These are phyloP conservation scores for Steatornis caripensis DNA, from an alignment of 2,113 vertebrate species.

Conservation along the genomic window DNA sequence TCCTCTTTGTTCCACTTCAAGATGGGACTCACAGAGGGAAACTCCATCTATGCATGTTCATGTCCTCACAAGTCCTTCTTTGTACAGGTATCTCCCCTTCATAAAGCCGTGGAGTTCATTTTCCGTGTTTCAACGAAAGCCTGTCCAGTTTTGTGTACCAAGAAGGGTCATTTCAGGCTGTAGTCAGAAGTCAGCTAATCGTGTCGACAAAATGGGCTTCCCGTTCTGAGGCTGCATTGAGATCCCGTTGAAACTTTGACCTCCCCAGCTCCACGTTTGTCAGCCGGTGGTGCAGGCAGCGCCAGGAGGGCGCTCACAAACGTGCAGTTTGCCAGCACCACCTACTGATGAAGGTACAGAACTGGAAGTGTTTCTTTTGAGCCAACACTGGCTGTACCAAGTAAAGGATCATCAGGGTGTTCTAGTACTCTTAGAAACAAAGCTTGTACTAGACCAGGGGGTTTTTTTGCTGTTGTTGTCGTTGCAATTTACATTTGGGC, in stretches of 20 bases:
- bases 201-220: neutral
- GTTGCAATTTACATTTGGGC: neutral
- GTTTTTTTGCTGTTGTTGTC: neutral
- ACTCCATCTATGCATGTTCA: neutral
- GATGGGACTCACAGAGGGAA: neutral
- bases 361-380: neutral
- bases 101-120: neutral
- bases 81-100: neutral
- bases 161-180: accelerated
- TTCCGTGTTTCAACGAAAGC: neutral
- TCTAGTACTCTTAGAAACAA: neutral
- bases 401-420: too few relatives aligned
- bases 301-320: neutral
- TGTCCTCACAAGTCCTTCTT: neutral
- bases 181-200: accelerated
- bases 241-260: accelerated
- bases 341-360: slow-evolving; percentile 5
- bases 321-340: slow-evolving; percentile 25
- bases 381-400: neutral
- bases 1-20: neutral
- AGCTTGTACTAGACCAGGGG: neutral
- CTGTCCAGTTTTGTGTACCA: too few relatives aligned
- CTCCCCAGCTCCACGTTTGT: accelerated
- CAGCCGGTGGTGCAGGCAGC: neutral
- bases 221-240: too few relatives aligned